Evolutionary conservation across 2,797 vertebrate genomes (phyloP).

Genomic region (Aratinga solstitialis): DNA sequence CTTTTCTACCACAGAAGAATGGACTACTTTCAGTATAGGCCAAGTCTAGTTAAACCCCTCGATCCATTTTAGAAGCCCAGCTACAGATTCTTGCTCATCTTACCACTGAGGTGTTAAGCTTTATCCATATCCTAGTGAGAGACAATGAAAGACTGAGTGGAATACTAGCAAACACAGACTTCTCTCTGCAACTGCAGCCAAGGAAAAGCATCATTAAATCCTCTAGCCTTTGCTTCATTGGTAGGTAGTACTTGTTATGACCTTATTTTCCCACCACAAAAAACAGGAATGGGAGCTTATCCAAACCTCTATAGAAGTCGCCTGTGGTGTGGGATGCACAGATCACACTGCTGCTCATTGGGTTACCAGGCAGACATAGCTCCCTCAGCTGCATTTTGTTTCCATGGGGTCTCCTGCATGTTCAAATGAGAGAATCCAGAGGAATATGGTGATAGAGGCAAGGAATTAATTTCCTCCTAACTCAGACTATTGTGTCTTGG

Average conservation of each 20-base stretch:
- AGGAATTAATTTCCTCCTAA: not conserved
- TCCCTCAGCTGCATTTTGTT: not conserved
- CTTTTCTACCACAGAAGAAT: not conserved
- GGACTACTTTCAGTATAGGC: not conserved
- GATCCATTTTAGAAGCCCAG: not conserved
- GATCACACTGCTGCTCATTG: too few relatives aligned
- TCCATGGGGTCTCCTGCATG: not conserved
- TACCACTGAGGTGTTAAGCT: not conserved
- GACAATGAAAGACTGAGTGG: not conserved
- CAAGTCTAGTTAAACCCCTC: not conserved
- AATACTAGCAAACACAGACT: not conserved
- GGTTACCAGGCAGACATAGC: not conserved
- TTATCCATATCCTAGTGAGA: not conserved
- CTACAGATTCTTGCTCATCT: not conserved
- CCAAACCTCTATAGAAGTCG: not conserved
- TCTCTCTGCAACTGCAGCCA: not conserved
- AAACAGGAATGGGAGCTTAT: not conserved
- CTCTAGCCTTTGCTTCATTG: not conserved
- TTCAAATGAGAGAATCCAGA: not conserved
- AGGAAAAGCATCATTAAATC: not conserved
- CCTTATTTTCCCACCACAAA: not conserved
- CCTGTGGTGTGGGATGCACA: rapidly evolving
- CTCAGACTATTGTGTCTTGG: not conserved
- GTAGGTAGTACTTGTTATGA: not conserved
- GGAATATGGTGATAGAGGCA: not conserved